Conservation (phyloP, 2,888 invertebrate species). For the Troglohyphantes excavatus region DNA sequence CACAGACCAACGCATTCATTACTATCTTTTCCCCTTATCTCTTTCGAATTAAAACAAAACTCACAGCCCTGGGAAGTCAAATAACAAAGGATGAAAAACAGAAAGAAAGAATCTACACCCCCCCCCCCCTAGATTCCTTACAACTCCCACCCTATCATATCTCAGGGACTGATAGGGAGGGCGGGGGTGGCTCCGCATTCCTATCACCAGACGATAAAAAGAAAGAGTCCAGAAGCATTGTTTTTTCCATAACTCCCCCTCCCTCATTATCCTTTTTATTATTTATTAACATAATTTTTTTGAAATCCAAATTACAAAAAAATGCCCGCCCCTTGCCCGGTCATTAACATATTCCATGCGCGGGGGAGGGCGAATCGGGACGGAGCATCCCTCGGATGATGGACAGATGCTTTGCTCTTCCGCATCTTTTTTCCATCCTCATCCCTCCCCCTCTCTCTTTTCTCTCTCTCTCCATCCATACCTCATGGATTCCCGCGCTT, state of each 20-base stretch:
- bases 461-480: not conserved
- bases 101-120: no score
- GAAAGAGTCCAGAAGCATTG: constrained; percentile 11
- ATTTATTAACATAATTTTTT: constrained; percentile 77
- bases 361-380: constrained; percentile 27
- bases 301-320: constrained; percentile 40
- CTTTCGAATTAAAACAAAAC: no score
- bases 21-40: no score
- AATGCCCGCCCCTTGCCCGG: constrained; percentile 55
- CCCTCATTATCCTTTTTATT: constrained; percentile 31
- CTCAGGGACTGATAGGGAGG: no score
- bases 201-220: constrained; percentile 26
- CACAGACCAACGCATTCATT: no score
- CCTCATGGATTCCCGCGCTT: constrained; percentile 43
- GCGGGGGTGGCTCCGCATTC: not conserved
- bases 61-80: no score
- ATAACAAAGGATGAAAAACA: no score
- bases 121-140: no score
- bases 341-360: constrained; percentile 72
- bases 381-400: constrained; percentile 55
- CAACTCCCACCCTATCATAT: not conserved
- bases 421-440: constrained; percentile 42
- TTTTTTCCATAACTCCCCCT: constrained; percentile 30
- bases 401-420: constrained; percentile 58
- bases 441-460: constrained; percentile 3